These are phyloP conservation scores for Glaucomys volans DNA, from an alignment of 2,113 vertebrate genomes.

Conservation along the genomic window DNA sequence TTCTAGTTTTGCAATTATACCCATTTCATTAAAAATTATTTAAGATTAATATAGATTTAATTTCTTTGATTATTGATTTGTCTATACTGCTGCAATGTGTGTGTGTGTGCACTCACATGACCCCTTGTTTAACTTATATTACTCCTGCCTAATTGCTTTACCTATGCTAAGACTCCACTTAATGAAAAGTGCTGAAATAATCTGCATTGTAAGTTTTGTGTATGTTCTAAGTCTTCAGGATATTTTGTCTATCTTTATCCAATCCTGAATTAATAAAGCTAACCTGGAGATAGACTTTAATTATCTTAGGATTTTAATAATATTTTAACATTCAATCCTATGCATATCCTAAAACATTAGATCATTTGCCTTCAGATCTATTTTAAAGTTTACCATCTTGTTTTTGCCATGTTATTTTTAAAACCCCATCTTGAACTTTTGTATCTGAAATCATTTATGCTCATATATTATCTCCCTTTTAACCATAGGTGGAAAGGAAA, in stretches of 20 bases:
- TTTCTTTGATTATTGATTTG: not conserved
- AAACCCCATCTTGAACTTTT: constrained; percentile 13
- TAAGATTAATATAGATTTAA: not conserved
- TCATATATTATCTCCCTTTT: constrained; percentile 29
- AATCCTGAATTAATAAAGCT: rapidly evolving
- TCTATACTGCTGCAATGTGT: not conserved
- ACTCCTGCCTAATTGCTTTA: not conserved
- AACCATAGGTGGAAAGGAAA: not conserved
- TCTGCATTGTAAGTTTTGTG: not conserved
- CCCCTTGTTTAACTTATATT: not conserved
- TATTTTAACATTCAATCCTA: rapidly evolving
- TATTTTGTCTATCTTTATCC: not conserved
- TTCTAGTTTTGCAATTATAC: not conserved
- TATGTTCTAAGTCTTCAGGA: not conserved
- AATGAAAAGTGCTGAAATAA: constrained; percentile 20
- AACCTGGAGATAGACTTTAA: not conserved
- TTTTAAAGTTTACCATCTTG: not conserved
- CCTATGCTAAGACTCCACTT: not conserved
- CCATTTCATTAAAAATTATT: not conserved
- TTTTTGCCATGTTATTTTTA: not conserved
- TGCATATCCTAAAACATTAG: rapidly evolving
- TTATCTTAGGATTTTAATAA: rapidly evolving
- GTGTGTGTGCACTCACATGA: not conserved
- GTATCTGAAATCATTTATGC: not conserved
- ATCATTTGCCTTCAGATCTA: not conserved